Evolutionary conservation across 2,797 vertebrate genomes (phyloP).

Genomic region (Florisuga fusca): DNA sequence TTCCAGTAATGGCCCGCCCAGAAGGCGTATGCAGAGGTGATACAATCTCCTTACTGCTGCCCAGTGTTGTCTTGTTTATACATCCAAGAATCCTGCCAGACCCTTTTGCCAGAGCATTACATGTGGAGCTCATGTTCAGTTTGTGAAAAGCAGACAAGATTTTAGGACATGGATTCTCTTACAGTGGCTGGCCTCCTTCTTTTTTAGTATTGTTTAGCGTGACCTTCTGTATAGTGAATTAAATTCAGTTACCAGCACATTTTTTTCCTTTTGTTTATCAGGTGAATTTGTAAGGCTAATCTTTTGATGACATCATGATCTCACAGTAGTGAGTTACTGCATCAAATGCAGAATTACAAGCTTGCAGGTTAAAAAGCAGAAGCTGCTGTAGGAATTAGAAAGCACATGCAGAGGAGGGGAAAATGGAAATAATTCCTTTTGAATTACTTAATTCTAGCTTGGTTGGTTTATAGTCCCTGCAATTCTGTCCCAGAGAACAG

Average conservation of each 20-base stretch:
- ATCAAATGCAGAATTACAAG: neutral
- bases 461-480: neutral
- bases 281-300: neutral
- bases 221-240: neutral
- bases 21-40: slow-evolving; percentile 49
- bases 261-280: slow-evolving; percentile 22
- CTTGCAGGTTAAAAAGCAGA: neutral
- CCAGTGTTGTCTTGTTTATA: slow-evolving; percentile 40
- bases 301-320: slow-evolving; percentile 9
- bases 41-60: slow-evolving; percentile 48
- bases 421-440: neutral
- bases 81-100: neutral
- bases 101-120: neutral
- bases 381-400: neutral
- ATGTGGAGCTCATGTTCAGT: neutral
- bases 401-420: neutral
- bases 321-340: neutral
- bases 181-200: neutral
- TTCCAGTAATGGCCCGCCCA: slow-evolving; percentile 18
- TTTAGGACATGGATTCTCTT: neutral
- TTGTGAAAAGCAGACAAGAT: neutral
- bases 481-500: neutral
- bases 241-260: neutral
- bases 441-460: neutral
- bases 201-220: neutral